These are phyloP conservation scores for Scelioninae gen. 1 DNA, from an alignment of 2,888 invertebrate species.

Conservation along the genomic window DNA sequence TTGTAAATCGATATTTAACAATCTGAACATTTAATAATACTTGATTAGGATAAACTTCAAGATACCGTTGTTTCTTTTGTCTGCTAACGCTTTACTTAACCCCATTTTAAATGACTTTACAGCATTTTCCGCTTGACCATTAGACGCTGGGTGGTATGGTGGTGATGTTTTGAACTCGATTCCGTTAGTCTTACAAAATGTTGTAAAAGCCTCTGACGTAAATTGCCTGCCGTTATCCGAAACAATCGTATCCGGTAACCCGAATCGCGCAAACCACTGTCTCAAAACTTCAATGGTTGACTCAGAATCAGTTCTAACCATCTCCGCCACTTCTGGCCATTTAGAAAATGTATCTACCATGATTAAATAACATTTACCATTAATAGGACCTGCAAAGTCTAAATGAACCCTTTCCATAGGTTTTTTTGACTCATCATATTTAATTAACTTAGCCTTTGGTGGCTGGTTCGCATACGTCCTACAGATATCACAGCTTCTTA, in stretches of 20 bases:
- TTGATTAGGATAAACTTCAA: too few species aligned
- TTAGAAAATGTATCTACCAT: constrained; percentile 70
- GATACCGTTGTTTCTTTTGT: constrained; percentile 12
- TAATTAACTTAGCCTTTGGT: constrained; percentile 55
- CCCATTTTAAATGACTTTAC: constrained; percentile 57
- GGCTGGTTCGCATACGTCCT: constrained; percentile 62
- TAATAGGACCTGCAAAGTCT: constrained; percentile 70
- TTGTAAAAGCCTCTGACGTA: constrained; percentile 30
- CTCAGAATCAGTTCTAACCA: constrained; percentile 57
- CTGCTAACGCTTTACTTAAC: constrained; percentile 16
- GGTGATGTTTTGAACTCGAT: constrained; percentile 36
- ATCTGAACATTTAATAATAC: too few species aligned
- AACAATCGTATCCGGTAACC: constrained; percentile 58
- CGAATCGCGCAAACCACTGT: constrained; percentile 66
- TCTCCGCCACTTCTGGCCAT: constrained; percentile 71
- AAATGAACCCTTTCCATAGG: constrained; percentile 67
- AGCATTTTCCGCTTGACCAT: constrained; percentile 49
- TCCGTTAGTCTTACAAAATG: constrained; percentile 39
- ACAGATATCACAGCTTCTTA: constrained; percentile 61
- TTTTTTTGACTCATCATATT: constrained; percentile 65
- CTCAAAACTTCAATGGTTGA: constrained; percentile 56
- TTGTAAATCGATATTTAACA: too few species aligned
- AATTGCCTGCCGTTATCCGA: constrained; percentile 71
- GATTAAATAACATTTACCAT: constrained; percentile 67
- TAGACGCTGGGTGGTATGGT: constrained; percentile 55